A percentile compares a stretch with the other conserved stretches of the same genome.
phyloP scores from a whole-genome alignment of 2,888 invertebrate species.

The Lasioglossum morio region DNA sequence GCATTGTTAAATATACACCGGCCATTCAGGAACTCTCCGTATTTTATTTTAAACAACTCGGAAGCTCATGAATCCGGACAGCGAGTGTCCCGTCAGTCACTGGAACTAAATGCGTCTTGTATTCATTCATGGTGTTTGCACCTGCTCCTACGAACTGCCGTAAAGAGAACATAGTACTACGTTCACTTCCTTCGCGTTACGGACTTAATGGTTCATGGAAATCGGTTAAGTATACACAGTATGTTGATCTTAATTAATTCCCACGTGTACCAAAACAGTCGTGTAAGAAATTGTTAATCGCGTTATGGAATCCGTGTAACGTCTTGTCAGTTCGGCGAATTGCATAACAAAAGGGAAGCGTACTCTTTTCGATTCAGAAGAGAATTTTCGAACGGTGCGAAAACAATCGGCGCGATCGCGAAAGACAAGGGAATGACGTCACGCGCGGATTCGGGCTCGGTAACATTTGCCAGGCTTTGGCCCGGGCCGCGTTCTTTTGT shows the following conservation, averaged over 20 bases:
- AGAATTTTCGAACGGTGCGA: neutral
- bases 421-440: slow-evolving; percentile 61
- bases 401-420: slow-evolving; percentile 52
- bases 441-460: slow-evolving; percentile 5
- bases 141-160: neutral
- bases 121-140: slow-evolving; percentile 9
- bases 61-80: neutral
- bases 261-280: neutral
- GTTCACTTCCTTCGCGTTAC: neutral
- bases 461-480: slow-evolving; percentile 70
- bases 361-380: neutral
- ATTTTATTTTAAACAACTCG: neutral
- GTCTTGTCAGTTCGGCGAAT: neutral
- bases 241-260: neutral
- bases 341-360: neutral
- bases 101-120: slow-evolving; percentile 7
- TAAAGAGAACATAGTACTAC: neutral
- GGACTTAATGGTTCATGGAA: neutral
- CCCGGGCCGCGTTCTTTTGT: slow-evolving; percentile 32
- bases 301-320: neutral
- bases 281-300: neutral
- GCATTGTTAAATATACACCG: neutral
- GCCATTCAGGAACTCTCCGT: neutral
- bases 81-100: neutral
- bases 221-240: neutral